A percentile compares a stretch with the other conserved stretches of the same genome.
Conservation (phyloP, 2,113 vertebrate genomes). For the Dipodomys ordii region DNA sequence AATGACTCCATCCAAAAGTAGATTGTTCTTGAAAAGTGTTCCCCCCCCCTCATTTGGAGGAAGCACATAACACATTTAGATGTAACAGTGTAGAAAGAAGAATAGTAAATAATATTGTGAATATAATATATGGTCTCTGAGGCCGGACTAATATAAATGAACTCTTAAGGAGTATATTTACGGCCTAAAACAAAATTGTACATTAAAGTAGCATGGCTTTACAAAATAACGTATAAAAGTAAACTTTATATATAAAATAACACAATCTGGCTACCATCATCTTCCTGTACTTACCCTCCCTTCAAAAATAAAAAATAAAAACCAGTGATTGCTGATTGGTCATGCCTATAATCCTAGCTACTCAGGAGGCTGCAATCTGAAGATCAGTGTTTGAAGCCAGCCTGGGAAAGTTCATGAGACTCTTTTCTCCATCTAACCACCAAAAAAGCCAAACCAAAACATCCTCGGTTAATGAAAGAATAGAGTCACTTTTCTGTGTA, state of each 20-base stretch:
- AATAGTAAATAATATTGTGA: conserved; percentile 38
- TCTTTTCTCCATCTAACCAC: no score
- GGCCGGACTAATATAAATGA: conserved; percentile 43
- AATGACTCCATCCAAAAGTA: neutral
- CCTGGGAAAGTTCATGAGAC: no score
- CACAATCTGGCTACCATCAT: neutral
- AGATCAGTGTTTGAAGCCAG: no score
- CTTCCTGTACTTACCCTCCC: no score
- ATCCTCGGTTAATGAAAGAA: neutral
- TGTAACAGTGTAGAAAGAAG: conserved; percentile 8
- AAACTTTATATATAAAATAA: neutral
- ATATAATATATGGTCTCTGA: conserved; percentile 36
- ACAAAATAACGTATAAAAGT: neutral
- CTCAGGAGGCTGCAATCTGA: no score
- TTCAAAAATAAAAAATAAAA: neutral
- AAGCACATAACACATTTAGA: conserved; percentile 29
- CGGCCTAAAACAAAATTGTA: neutral
- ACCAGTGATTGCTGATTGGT: no score
- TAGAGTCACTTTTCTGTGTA: neutral
- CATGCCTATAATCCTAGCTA: no score
- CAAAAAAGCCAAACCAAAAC: no score
- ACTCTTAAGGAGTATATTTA: neutral
- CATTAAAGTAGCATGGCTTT: neutral
- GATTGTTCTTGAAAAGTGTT: conserved; percentile 29
- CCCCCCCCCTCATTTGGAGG: conserved; percentile 22